Conservation (phyloP, 2,888 invertebrate genomes). For the Zygothrica quintamaculata region DNA sequence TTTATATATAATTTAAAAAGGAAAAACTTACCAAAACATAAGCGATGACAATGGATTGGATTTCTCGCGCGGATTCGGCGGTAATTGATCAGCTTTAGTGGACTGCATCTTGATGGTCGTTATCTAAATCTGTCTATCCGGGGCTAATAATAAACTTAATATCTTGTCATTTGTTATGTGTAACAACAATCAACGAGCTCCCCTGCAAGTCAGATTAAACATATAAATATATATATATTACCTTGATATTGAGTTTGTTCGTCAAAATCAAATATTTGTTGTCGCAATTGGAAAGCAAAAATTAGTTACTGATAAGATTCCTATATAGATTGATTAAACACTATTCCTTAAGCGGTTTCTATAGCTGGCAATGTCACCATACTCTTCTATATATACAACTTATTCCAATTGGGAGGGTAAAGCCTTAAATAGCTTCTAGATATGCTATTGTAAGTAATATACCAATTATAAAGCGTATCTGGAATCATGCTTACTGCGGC, state of each 20-base stretch:
- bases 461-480: conserved; percentile 5
- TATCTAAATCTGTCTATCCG: conserved; percentile 41
- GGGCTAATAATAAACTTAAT: conserved; percentile 40
- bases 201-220: conserved; percentile 43
- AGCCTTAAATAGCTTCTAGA: conserved; percentile 2
- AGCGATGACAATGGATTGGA: conserved; percentile 87
- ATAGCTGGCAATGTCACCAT: conserved; percentile 3
- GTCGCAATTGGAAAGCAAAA: conserved; percentile 3
- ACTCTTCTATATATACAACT: conserved; percentile 5
- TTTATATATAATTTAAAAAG: too few species aligned
- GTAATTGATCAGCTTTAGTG: conserved; percentile 83
- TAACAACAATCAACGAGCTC: conserved; percentile 40
- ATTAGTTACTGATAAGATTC: conserved; percentile 24
- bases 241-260: not conserved
- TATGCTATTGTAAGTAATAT: conserved; percentile 6
- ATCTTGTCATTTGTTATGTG: conserved; percentile 52
- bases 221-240: conserved; percentile 5
- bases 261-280: conserved; percentile 2
- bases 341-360: conserved; percentile 2
- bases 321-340: not conserved
- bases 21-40: conserved; percentile 86
- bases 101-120: conserved; percentile 81
- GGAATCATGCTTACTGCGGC: conserved; percentile 37
- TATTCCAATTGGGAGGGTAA: not conserved
- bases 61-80: conserved; percentile 86